Base-by-base conservation (phyloP, 2,113 vertebrate genomes). In the Amphiprion percula region DNA sequence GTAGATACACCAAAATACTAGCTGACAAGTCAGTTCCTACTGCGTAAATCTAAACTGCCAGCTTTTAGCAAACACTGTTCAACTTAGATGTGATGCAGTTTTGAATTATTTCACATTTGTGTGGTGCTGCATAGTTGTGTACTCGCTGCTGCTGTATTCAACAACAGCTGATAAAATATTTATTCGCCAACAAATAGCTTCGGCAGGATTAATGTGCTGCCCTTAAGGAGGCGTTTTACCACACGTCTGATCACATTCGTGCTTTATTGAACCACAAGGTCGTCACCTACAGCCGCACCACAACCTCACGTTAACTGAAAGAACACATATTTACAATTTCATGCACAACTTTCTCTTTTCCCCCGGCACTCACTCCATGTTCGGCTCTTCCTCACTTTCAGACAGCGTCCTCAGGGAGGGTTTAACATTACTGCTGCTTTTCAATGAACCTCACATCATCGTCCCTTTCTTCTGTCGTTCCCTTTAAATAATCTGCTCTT, bases 351-450 rank as follows among this genome's bases (percentile, higher is more conserved):
- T n/a, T 47, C 16, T 24, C 47, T 50, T 49, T 11, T 50, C 47
- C 65, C 55, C 1, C 30, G 30, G 30, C 30, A 3, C 26, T 68
- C 44, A 0, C 17, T 58, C 50, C 0, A 5, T 60, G 28, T 55
- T 64, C 30, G 37, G 47, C 28, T 68, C n/a, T 24, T 53, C 15
- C 50, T 74, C 54, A 56, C 82, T 79, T 74, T 84, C 69, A 85
- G 82, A 73, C 55, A 41, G 24, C 21, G 50, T 80, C 85, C 69
- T 64, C 24, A 0, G 73, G 76, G 70, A 80, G 23, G 68, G 52
- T 74, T 85, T 64, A 69, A 75, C 69, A 61, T 17, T 49, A 66
- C 55, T 44, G 64, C 81, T 74, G 69, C 28, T 74, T 81, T 65
- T 77, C 52, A 63, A 49, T 63, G 59, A 80, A 61, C 50, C 53